phyloP scores from a whole-genome alignment of 1,140 invertebrate species.

The Tetramorium parvispinum region DNA sequence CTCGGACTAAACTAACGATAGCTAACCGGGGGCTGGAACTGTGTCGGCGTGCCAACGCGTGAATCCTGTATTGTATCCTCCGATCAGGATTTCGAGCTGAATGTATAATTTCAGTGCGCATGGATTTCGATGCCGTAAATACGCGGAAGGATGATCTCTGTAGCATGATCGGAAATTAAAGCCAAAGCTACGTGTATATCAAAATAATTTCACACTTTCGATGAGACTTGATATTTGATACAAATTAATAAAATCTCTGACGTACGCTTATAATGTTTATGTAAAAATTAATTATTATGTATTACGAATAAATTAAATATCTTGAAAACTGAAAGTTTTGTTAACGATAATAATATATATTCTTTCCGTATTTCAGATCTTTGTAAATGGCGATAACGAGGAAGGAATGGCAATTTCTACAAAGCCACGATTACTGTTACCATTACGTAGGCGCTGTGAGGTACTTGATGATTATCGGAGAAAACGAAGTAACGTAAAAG shows the following conservation, averaged over 20 bases:
- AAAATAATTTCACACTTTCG: not conserved
- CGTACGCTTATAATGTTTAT: not conserved
- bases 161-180: not conserved
- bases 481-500: constrained; percentile 33
- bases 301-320: not conserved
- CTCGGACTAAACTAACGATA: constrained; percentile 73
- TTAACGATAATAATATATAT: not conserved
- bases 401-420: constrained; percentile 15
- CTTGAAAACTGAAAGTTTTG: not conserved
- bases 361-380: not conserved
- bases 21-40: constrained; percentile 60
- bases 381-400: not conserved
- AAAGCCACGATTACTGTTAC: constrained; percentile 5
- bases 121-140: not conserved
- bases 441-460: not conserved
- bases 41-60: constrained; percentile 58
- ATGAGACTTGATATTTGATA: not conserved
- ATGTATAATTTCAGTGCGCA: not conserved
- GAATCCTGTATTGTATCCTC: constrained; percentile 41
- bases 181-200: not conserved
- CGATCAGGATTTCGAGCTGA: not conserved
- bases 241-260: not conserved
- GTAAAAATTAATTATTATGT: not conserved
- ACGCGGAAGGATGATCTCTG: not conserved
- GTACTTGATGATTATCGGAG: constrained; percentile 11